Base-by-base conservation (phyloP, 2,113 vertebrate genomes). In the Apodemus speciosus region DNA sequence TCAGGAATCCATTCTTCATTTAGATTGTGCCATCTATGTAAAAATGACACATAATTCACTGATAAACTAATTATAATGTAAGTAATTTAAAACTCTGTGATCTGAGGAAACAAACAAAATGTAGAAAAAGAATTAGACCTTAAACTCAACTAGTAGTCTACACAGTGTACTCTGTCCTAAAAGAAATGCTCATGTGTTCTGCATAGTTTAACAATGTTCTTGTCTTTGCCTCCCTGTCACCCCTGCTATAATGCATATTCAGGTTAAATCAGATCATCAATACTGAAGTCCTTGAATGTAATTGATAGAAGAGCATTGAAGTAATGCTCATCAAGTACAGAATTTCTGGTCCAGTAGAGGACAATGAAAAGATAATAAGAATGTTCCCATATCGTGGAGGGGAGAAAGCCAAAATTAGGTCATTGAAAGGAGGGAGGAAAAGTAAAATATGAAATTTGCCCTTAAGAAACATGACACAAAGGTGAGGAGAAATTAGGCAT, bases 191-290 rank as follows among this genome's bases (percentile, higher is more conserved):
- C 38, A 75, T 1, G 66, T 0, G 0, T 58, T 88, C 79, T 86
- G 64, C 83, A 86, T 89, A 89, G 83, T 79, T 95, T 86, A 77
- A 25, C 4, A 69, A 60, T 71, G 62, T 46, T 89, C 25, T 92
- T 23, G 2, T 56, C 53, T 53, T 35, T 35, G 4, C 32, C 30
- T 46, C 23, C 4, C 46, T 43, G 11, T 46, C 88, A 53, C 16
- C 11, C 71, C 23, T 51, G 64, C 4, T 89, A 6, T 84, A 69
- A 81, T 87, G 60, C 10, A 58, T 86, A 93, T 87, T 92, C 69
- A 93, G 46, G 75, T 69, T 91, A 89, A 69, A 79, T 91, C 93
- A 94, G 15, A 91, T 87, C 35, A 83, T 89, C 80, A 40, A 53
- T 96, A 87, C 56, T 14, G 58, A 86, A 79, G 71, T 66, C 90